These are phyloP conservation scores for Sceloporus tristichus DNA, from an alignment of 2,113 vertebrate species.

Conservation along the genomic window DNA sequence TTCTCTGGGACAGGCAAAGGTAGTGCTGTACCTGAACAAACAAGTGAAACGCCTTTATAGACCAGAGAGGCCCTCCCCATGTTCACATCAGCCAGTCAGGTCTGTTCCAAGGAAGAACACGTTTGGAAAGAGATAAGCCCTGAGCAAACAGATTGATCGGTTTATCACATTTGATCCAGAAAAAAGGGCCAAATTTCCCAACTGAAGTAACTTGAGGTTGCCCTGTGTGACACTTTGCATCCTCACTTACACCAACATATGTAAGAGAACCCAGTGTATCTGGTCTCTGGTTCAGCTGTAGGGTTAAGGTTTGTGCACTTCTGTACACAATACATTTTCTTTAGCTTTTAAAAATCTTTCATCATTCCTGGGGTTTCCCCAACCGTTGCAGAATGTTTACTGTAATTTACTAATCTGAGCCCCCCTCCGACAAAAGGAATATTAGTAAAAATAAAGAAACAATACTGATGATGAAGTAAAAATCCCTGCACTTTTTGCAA, in stretches of 20 bases:
- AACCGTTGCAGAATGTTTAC: constrained; percentile 1
- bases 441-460: neutral
- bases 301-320: neutral
- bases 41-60: neutral
- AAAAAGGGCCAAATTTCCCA: constrained; percentile 25
- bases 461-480: too few species aligned
- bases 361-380: constrained; percentile 27
- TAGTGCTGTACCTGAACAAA: neutral
- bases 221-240: neutral
- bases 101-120: constrained; percentile 7
- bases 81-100: constrained; percentile 5
- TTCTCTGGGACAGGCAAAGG: neutral
- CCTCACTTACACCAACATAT: neutral
- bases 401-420: neutral
- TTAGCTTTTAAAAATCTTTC: neutral
- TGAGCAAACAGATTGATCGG: constrained; percentile 23
- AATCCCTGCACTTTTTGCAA: neutral
- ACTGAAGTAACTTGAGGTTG: neutral
- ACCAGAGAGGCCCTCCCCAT: neutral
- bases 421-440: neutral
- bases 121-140: constrained; percentile 1
- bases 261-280: neutral
- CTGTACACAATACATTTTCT: neutral
- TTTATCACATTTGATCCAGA: constrained; percentile 13
- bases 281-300: neutral